phyloP scores from a whole-genome alignment of 2,113 vertebrate species.

The Oceanites oceanicus region DNA sequence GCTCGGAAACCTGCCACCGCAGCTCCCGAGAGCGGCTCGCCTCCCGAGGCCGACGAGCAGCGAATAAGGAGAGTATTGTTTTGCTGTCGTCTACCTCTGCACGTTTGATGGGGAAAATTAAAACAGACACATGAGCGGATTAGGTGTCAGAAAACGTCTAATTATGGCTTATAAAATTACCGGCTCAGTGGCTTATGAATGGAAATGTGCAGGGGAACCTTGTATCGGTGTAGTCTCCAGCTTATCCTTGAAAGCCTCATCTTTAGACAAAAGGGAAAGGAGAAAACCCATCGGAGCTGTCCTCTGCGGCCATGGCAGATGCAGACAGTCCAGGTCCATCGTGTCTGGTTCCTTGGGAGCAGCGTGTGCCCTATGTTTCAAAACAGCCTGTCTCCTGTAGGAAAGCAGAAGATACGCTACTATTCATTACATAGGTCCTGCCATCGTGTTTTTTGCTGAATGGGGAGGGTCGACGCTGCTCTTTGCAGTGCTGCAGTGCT shows the following conservation, averaged over 20 bases:
- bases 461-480: accelerated
- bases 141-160: background rate
- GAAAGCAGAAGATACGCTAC: background rate
- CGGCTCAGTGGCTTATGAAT: background rate
- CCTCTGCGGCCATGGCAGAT: background rate
- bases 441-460: background rate
- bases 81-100: background rate
- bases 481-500: accelerated
- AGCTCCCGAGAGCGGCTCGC: background rate
- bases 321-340: background rate
- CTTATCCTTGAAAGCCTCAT: background rate
- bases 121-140: background rate
- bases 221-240: background rate
- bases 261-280: background rate
- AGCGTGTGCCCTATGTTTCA: background rate
- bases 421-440: background rate
- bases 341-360: background rate
- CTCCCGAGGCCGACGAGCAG: accelerated
- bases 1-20: accelerated
- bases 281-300: background rate
- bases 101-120: background rate
- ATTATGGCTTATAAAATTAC: constrained; percentile 17
- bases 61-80: background rate
- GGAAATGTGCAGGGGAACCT: background rate
- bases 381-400: background rate